Evolutionary conservation across 2,888 invertebrate species (phyloP), one percentile per base, ranked within the genome.

Genomic region (Alentia gelatinosa): DNA sequence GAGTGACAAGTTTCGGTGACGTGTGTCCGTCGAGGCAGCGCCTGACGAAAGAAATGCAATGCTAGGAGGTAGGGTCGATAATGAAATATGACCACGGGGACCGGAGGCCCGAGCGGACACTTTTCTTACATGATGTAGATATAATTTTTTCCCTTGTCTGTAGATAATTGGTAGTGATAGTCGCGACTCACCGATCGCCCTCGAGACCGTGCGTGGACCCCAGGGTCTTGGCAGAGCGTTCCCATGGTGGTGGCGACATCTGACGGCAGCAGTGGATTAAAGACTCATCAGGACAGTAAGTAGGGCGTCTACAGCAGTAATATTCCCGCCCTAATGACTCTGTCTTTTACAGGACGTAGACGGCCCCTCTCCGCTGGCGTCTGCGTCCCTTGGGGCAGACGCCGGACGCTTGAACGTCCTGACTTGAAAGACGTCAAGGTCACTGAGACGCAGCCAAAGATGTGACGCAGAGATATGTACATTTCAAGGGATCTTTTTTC

Each of bases 71-170:
- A 33, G 86, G 86, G 47, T 47, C 86, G 86, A 86, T 86, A 86
- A 86, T 86, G 86, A 86, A 86, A 86, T 86, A 86, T 86, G 86
- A 86, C 86, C 26, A 50, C 47, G 30, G 35, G 86, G 86, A 86
- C 23, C 86, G 50, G 86, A n/a, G n/a, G 50, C 40, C 26, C 35
- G 86, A 86, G 35, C 47, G 86, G 47, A 42, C 86, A 86, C 30
- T 47, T 86, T 86, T 50, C 86, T 86, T 86, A 86, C 86, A 86
- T 86, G 86, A 86, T 86, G 86, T 86, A 86, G 86, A 86, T 86
- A 86, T 86, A 42, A 42, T 86, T 86, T 86, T 79, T 68, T 68
- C 26, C 83, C 86, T 86, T 86, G 50, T 26, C 86, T 47, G 86
- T 47, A 42, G 86, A 86, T 86, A 86, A 86, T 86, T 86, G 86